Evolutionary conservation across 2,888 invertebrate species (phyloP), one percentile per base, ranked within the genome.

Genomic region (Epirrhoe tristata): DNA sequence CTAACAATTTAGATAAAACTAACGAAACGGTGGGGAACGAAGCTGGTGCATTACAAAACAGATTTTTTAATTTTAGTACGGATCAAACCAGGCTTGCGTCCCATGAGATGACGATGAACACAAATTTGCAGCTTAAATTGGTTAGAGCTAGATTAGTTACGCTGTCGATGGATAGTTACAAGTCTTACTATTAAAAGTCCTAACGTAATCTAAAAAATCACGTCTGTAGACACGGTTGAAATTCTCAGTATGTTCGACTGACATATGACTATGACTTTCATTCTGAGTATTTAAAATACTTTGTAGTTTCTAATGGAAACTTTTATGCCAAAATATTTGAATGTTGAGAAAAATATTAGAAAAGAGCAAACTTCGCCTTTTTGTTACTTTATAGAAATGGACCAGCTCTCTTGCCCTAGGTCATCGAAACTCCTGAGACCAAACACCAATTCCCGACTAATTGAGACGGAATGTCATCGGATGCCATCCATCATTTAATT

Each of bases 381-480:
- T 43, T 12, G 12, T 5, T 48, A 3, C 6, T 5, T 48, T 48
- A 14, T n/a, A 14, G 14, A 8, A 43, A 4, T 24, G 59, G 43
- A 52, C 34, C 51, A 64, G 64, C 54, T 58, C 8, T 50, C 24
- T 8, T 32, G 24, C 8, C 8, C 34, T 53, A 16, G 14, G n/a
- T 12, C 39, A 58, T 17, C 36, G 36, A 52, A 39, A 46, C 55
- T 65, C 65, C 48, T 6, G 65, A 65, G 65, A 65, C 59, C 56
- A 66, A 57, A 60, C 65, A 16, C 56, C 60, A 65, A 65, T 65
- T 46, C 55, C 43, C n/a, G 52, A 57, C 57, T 72, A 69, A 72
- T 72, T 69, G 68, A 72, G 61, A 70, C 58, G 70, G 70, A 69
- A 67, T 70, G 70, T 69, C 72, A 67, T 64, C 66, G 50, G 66